Percentiles rank a stretch among this genome's conserved stretches.
phyloP scores from a whole-genome alignment of 2,888 invertebrate genomes.

The Mythimna albipuncta region DNA sequence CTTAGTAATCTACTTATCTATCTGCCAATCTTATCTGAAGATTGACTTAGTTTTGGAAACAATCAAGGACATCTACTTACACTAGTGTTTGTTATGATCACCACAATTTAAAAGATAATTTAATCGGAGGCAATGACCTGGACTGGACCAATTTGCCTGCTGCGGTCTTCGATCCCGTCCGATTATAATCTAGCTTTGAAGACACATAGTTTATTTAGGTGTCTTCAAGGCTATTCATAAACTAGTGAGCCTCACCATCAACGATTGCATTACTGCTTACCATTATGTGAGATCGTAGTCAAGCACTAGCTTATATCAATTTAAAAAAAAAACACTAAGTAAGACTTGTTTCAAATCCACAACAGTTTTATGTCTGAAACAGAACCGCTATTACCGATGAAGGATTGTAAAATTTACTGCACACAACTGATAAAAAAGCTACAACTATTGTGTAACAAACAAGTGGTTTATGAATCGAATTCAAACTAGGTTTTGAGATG shows the following conservation, averaged over 20 bases:
- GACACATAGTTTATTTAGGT: too few species aligned
- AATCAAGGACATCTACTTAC: not conserved
- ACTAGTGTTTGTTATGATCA: not conserved
- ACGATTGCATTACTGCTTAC: too few species aligned
- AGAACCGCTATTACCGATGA: not conserved
- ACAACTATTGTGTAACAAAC: not conserved
- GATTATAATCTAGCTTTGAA: too few species aligned
- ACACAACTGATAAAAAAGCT: not conserved
- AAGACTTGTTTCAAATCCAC: not conserved
- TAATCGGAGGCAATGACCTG: not conserved
- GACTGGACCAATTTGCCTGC: too few species aligned
- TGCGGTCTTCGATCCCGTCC: too few species aligned
- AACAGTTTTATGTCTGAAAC: not conserved
- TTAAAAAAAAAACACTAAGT: too few species aligned
- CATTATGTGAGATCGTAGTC: too few species aligned
- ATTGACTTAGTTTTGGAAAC: not conserved
- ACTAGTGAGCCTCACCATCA: too few species aligned
- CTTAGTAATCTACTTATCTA: not conserved
- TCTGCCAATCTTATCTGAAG: slow-evolving; percentile 18
- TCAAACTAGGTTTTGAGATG: not conserved
- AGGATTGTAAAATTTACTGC: not conserved
- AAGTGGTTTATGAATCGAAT: not conserved
- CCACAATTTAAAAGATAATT: not conserved
- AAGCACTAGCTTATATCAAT: too few species aligned
- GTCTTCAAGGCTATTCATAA: too few species aligned